A percentile compares a stretch with the other conserved stretches of the same genome.
Evolutionary conservation across 2,113 vertebrate species (phyloP).

Genomic region (Uropsilus gracilis): DNA sequence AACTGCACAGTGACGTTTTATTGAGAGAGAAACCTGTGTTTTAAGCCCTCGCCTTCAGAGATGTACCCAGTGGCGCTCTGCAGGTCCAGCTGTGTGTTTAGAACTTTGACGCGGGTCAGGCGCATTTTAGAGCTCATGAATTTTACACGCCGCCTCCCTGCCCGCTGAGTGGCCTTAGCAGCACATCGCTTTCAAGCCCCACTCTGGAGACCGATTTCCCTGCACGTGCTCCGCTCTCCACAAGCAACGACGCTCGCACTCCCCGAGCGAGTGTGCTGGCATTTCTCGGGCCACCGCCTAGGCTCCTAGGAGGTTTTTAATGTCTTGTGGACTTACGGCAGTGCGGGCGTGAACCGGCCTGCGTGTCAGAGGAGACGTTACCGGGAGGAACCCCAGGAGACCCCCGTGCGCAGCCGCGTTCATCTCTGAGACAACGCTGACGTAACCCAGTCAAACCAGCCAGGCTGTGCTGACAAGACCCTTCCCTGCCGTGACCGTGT

Average conservation of each 20-base stretch:
- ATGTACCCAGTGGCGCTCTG: conserved; percentile 47
- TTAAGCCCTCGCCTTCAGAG: conserved; percentile 15
- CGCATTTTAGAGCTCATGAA: conserved; percentile 43
- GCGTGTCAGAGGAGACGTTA: background rate
- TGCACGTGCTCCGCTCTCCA: conserved; percentile 19
- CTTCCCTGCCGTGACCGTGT: background rate
- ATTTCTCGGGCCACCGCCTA: conserved; percentile 64
- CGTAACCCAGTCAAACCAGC: background rate
- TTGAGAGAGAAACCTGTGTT: conserved; percentile 50
- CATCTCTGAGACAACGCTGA: conserved; percentile 2
- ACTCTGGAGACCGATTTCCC: conserved; percentile 14
- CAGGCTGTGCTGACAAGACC: background rate
- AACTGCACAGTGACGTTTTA: conserved; percentile 58
- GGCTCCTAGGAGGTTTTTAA: conserved; percentile 39
- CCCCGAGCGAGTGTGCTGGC: conserved; percentile 44
- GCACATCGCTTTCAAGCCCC: conserved; percentile 33
- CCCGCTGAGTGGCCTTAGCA: conserved; percentile 57
- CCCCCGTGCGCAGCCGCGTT: background rate
- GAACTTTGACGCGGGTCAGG: conserved; percentile 39
- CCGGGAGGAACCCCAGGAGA: background rate
- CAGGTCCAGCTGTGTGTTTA: conserved; percentile 53
- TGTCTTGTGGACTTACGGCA: conserved; percentile 59
- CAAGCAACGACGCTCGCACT: conserved; percentile 56
- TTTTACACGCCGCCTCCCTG: conserved; percentile 28
- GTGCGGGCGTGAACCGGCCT: conserved; percentile 47